Evolutionary conservation across 2,797 vertebrate species (phyloP), one percentile per base, ranked within the genome.

Genomic region (Ibycter americanus): DNA sequence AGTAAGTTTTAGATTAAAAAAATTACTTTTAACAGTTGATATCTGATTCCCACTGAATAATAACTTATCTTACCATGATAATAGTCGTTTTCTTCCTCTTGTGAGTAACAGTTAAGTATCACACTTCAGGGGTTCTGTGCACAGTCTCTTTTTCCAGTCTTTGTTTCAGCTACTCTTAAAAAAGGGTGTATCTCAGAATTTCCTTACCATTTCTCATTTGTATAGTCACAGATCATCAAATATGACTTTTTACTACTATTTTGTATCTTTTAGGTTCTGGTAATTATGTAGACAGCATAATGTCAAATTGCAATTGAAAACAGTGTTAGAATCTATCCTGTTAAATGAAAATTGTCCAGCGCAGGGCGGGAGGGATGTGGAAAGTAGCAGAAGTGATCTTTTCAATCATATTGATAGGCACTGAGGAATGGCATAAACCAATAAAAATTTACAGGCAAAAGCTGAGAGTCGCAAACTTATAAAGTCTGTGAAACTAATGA

Each of bases 1-100:
- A 89, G 40, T 77, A 95, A 77, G 81, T 89, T 96, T 94, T 73
- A 66, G 47, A 79, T 89, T 89, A 56, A 6, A 85, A 97, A 93
- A 56, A 88, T 91, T 89, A 19, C 20, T 83, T 91, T 71, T 56
- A 74, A 72, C 54, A 38, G 16, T 93, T 90, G 31, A 22, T 89
- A 89, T 88, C 17, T 79, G 42, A 86, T 95, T 93, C 49, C 78
- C 74, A 63, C 34, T 55, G 44, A 93, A 90, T 38, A 95, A 70
- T 83, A 89, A 83, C 38, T 92, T 94, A 54, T 52, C 26, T 65
- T 94, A 73, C 12, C 21, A 88, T 61, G 8, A 49, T 70, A 93
- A 84, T 59, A 51, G 5, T 87, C 63, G 47, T 67, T 91, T 91
- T 94, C 44, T 92, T 94, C 61, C 47, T 85, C 32, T 89, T 73